These are phyloP conservation scores for Carduelis carduelis DNA, from an alignment of 2,797 vertebrate species.

Conservation along the genomic window DNA sequence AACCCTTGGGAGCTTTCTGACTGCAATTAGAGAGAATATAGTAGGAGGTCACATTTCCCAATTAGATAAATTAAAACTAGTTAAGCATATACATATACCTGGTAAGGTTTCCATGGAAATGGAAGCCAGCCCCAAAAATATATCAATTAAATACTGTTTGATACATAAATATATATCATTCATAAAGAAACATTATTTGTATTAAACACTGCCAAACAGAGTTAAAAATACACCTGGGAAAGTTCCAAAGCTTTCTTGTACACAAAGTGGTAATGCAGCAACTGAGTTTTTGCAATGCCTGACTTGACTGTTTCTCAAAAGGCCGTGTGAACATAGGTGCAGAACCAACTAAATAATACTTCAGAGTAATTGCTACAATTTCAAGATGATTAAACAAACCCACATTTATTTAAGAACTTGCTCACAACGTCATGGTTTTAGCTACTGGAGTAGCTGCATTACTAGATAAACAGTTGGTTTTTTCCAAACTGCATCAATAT, in stretches of 20 bases:
- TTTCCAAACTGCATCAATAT: background rate
- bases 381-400: background rate
- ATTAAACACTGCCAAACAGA: background rate
- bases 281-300: background rate
- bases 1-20: background rate
- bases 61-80: constrained; percentile 39
- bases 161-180: background rate
- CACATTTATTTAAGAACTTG: background rate
- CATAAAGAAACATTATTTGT: background rate
- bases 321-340: rapidly evolving
- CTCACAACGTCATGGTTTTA: background rate
- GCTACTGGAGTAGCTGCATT: background rate
- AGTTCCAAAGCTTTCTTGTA: background rate
- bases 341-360: background rate
- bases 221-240: background rate
- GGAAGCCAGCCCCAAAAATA: background rate
- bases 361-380: background rate
- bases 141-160: background rate
- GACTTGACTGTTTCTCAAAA: background rate
- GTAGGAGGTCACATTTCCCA: constrained; percentile 10
- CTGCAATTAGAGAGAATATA: constrained; percentile 16
- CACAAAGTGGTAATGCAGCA: background rate
- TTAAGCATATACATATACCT: background rate
- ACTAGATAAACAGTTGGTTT: background rate
- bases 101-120: background rate